A percentile compares a stretch with the other conserved stretches of the same genome.
These are phyloP conservation scores for Acanthosepion pharaonis DNA, from an alignment of 2,888 invertebrate species.

Conservation along the genomic window DNA sequence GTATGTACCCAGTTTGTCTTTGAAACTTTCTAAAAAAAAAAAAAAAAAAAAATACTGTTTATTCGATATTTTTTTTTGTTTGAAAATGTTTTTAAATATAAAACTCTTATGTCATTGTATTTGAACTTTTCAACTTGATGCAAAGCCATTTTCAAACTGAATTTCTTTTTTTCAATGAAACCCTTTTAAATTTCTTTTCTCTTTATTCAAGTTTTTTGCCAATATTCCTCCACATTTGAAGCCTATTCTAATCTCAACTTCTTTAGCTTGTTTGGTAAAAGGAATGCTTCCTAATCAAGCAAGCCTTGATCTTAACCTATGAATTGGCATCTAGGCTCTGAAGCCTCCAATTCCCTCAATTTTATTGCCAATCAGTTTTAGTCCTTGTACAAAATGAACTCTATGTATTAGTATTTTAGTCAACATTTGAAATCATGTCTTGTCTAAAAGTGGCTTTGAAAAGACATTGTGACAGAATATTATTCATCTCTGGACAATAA, in stretches of 20 bases:
- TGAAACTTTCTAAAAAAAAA: neutral
- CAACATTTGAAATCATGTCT: no score
- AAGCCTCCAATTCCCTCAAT: neutral
- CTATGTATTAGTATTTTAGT: no score
- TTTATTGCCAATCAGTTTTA: no score
- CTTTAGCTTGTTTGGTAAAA: slow-evolving; percentile 10
- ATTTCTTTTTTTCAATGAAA: neutral
- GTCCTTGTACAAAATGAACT: no score
- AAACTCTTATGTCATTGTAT: neutral
- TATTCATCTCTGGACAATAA: no score
- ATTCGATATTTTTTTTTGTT: neutral
- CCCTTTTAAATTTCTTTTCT: neutral
- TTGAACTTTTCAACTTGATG: neutral
- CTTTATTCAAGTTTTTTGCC: neutral
- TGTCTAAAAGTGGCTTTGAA: no score
- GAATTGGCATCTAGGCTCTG: neutral
- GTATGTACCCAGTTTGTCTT: neutral
- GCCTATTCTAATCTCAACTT: neutral
- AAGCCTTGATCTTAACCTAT: neutral
- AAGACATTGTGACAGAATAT: no score
- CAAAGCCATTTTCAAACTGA: neutral
- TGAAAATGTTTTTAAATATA: neutral
- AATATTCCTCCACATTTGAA: neutral
- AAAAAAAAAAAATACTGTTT: neutral
- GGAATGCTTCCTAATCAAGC: neutral